These are phyloP conservation scores for Corythaeola cristata DNA, from an alignment of 2,113 vertebrate genomes.

Conservation along the genomic window DNA sequence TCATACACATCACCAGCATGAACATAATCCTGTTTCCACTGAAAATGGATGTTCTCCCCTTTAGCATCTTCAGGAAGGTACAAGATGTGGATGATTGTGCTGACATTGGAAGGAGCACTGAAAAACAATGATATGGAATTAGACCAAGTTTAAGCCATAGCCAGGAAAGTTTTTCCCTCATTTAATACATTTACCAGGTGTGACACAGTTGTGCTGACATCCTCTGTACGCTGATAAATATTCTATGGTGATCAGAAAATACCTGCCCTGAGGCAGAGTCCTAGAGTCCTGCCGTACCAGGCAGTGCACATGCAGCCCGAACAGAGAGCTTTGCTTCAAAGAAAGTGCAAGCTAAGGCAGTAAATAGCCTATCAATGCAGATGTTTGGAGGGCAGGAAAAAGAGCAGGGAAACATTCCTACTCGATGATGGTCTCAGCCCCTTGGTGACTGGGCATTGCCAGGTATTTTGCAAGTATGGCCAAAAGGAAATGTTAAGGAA, in stretches of 20 bases:
- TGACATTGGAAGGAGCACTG: constrained; percentile 93
- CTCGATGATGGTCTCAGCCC: background rate
- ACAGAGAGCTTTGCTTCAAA: background rate
- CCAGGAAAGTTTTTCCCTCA: background rate
- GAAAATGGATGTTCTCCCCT: constrained; percentile 84
- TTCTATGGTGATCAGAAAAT: background rate
- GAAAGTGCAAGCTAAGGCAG: background rate
- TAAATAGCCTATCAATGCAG: background rate
- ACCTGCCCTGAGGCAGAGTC: background rate
- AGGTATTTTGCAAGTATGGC: background rate
- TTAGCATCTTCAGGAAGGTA: constrained; percentile 85
- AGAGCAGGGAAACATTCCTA: background rate
- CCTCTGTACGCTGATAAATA: background rate
- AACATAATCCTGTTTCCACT: constrained; percentile 90
- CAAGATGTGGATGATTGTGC: constrained; percentile 91
- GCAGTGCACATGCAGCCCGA: background rate
- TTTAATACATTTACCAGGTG: background rate
- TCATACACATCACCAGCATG: constrained; percentile 87
- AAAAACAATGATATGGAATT: background rate
- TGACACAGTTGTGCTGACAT: background rate
- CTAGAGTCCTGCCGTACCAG: background rate
- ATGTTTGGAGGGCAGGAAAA: background rate
- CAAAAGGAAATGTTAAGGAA: background rate
- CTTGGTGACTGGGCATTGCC: background rate
- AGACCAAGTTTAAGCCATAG: background rate